A percentile compares a stretch with the other conserved stretches of the same genome.
phyloP scores from a whole-genome alignment of 2,888 invertebrate species.

The Drosophila borealis region DNA sequence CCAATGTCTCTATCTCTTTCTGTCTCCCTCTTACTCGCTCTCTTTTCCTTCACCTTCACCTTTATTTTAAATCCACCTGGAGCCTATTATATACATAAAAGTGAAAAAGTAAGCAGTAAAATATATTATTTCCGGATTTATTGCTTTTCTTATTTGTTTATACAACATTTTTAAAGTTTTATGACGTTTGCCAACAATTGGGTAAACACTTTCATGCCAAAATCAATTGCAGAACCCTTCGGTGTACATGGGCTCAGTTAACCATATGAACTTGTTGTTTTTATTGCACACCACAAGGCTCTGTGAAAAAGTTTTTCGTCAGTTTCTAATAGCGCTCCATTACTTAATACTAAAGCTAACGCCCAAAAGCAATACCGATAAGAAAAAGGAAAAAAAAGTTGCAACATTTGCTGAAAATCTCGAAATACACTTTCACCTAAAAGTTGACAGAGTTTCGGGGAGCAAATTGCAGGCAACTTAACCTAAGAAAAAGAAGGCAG shows the following conservation, averaged over 20 bases:
- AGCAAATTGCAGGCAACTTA: conserved; percentile 48
- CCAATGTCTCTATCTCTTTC: neutral
- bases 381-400: conserved; percentile 56
- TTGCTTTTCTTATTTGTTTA: neutral
- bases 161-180: conserved; percentile 22
- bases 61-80: too few species aligned
- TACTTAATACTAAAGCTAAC: conserved; percentile 70
- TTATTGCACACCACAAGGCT: conserved; percentile 35
- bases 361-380: conserved; percentile 51
- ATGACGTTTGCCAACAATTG: conserved; percentile 20
- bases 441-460: conserved; percentile 59
- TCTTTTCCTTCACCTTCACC: neutral
- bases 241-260: conserved; percentile 3
- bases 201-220: conserved; percentile 11
- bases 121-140: conserved; percentile 3
- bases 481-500: conserved; percentile 40
- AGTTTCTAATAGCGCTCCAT: conserved; percentile 64
- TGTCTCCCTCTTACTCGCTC: neutral
- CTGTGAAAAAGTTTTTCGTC: conserved; percentile 36
- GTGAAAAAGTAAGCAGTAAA: neutral
- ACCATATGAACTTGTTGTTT: conserved; percentile 30
- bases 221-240: conserved; percentile 30
- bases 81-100: conserved; percentile 8
- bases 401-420: conserved; percentile 57
- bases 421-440: conserved; percentile 67